These are phyloP conservation scores for Cordilura impudica DNA, from an alignment of 2,888 invertebrate genomes.

Conservation along the genomic window DNA sequence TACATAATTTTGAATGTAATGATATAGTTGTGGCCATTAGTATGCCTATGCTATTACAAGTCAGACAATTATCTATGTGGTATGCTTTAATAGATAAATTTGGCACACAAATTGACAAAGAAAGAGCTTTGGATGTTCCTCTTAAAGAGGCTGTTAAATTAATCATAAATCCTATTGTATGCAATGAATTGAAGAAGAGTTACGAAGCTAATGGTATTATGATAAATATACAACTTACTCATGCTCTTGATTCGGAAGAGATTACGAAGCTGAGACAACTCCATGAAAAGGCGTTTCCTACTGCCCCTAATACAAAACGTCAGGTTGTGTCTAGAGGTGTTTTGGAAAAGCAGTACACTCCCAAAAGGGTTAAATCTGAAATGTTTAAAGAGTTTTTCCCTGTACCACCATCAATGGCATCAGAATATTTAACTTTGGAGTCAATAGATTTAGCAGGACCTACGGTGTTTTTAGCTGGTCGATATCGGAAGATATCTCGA, in stretches of 20 bases:
- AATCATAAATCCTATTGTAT: conserved; percentile 82
- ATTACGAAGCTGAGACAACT: conserved; percentile 77
- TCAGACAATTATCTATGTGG: conserved; percentile 84
- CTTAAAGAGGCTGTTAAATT: conserved; percentile 91
- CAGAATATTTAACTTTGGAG: conserved; percentile 65
- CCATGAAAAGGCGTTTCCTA: conserved; percentile 69
- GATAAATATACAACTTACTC: conserved; percentile 78
- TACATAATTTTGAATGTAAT: conserved; percentile 81
- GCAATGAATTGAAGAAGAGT: conserved; percentile 79
- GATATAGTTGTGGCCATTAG: conserved; percentile 85
- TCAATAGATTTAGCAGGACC: conserved; percentile 73
- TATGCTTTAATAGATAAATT: conserved; percentile 81
- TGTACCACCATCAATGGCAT: conserved; percentile 80
- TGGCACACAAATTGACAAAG: conserved; percentile 77
- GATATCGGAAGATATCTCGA: conserved; percentile 92
- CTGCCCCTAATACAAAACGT: conserved; percentile 67
- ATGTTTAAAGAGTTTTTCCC: conserved; percentile 79
- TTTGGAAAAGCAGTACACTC: conserved; percentile 80
- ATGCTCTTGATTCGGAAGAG: conserved; percentile 81
- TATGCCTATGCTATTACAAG: conserved; percentile 83
- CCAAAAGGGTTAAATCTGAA: conserved; percentile 78
- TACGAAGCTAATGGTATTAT: conserved; percentile 80
- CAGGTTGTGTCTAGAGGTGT: conserved; percentile 82
- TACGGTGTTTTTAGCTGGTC: conserved; percentile 75
- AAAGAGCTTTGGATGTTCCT: conserved; percentile 78